phyloP scores from a whole-genome alignment of 2,797 vertebrate species.

The Clarias fuscus region DNA sequence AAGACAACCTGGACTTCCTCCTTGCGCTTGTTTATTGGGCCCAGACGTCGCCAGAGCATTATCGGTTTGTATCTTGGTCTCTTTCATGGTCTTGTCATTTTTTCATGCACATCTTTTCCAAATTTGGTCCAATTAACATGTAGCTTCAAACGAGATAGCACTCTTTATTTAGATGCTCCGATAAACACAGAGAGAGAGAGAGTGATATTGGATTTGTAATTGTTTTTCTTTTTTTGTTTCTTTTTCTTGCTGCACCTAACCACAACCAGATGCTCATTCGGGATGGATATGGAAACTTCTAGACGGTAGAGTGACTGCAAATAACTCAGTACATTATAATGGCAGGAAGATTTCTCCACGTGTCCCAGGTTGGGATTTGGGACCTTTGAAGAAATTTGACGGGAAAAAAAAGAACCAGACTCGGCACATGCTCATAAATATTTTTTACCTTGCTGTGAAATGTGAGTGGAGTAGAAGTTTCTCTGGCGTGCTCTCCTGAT shows the following conservation, averaged over 20 bases:
- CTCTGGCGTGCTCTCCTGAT: background rate
- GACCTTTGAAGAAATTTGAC: constrained; percentile 25
- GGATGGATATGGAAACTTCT: constrained; percentile 19
- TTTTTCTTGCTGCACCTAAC: constrained; percentile 41
- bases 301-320: background rate
- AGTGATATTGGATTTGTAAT: constrained; percentile 5
- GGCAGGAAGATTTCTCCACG: background rate
- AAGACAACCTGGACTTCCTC: constrained; percentile 49
- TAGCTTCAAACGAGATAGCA: constrained; percentile 33
- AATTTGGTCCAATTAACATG: constrained; percentile 49
- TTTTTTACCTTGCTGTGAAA: background rate
- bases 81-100: background rate
- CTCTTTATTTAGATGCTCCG: constrained; percentile 48
- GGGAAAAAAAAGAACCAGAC: background rate
- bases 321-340: background rate
- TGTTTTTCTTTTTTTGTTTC: background rate
- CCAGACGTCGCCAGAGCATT: constrained; percentile 32
- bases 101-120: constrained; percentile 38
- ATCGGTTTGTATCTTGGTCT: constrained; percentile 36
- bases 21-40: constrained; percentile 40
- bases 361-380: constrained; percentile 20
- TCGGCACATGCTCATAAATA: constrained; percentile 3
- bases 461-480: background rate
- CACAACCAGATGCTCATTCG: constrained; percentile 43
- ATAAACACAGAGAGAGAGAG: constrained; percentile 45